A percentile compares a stretch with the other conserved stretches of the same genome.
Evolutionary conservation across 1,140 invertebrate species (phyloP).

Genomic region (Onthophagus taurus): DNA sequence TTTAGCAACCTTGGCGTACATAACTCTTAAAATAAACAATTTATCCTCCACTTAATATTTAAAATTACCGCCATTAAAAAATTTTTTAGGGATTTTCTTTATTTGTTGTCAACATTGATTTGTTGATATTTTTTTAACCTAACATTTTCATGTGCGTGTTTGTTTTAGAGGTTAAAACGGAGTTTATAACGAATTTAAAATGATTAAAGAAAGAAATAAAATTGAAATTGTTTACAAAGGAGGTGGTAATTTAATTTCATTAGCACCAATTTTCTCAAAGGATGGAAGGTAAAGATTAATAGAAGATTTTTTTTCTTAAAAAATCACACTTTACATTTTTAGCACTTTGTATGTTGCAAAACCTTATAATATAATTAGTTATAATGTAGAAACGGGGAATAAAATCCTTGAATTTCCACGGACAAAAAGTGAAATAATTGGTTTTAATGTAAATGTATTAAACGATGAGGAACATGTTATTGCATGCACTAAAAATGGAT

Average conservation of each 20-base stretch:
- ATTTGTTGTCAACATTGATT: too few species aligned
- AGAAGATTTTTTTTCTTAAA: constrained; percentile 15
- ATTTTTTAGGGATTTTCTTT: too few species aligned
- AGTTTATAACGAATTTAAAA: too few species aligned
- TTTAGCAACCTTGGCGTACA: too few species aligned
- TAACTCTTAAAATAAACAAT: too few species aligned
- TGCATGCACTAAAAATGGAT: constrained; percentile 45
- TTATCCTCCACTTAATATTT: too few species aligned
- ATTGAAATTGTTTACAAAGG: constrained; percentile 26
- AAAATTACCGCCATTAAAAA: too few species aligned
- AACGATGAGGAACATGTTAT: constrained; percentile 40
- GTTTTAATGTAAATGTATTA: constrained; percentile 37
- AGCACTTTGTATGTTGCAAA: constrained; percentile 49
- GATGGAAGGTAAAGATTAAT: constrained; percentile 50
- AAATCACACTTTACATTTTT: constrained; percentile 24
- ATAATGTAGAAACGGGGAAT: constrained; percentile 47
- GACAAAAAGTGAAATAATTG: constrained; percentile 39
- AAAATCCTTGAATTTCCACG: constrained; percentile 44
- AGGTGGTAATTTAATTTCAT: constrained; percentile 52
- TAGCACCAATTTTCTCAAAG: constrained; percentile 49
- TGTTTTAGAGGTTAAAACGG: too few species aligned
- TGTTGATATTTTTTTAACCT: too few species aligned
- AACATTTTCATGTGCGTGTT: too few species aligned
- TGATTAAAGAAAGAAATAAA: neutral
- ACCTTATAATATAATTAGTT: constrained; percentile 46